Conservation (phyloP, 2,113 vertebrate genomes). For the Numida meleagris region DNA sequence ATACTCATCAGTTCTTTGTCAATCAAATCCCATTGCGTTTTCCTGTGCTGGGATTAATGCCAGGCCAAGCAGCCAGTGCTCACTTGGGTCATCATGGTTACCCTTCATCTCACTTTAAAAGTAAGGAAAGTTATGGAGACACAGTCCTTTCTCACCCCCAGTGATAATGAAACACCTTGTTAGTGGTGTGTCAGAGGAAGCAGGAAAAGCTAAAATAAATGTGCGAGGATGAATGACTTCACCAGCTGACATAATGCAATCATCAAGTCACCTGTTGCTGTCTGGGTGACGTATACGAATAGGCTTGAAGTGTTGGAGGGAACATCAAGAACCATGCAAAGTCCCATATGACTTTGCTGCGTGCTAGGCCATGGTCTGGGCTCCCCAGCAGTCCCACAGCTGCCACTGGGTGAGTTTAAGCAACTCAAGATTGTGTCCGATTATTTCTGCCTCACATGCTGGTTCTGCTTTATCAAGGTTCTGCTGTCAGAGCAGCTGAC, state of each 20-base stretch:
- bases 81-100: neutral
- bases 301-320: neutral
- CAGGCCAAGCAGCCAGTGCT: neutral
- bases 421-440: rapidly evolving
- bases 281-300: neutral
- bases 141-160: neutral
- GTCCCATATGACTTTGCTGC: neutral
- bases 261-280: neutral
- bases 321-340: neutral
- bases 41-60: neutral
- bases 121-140: neutral
- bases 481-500: neutral
- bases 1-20: neutral
- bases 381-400: neutral
- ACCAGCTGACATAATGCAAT: neutral
- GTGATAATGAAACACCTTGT: neutral
- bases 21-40: neutral
- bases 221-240: neutral
- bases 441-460: neutral
- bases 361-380: neutral
- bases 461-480: neutral
- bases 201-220: neutral
- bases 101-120: neutral
- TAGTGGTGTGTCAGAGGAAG: neutral
- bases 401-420: neutral